Evolutionary conservation across 2,888 invertebrate genomes (phyloP), one percentile per base, ranked within the genome.

Genomic region (Notodonta dromedarius): DNA sequence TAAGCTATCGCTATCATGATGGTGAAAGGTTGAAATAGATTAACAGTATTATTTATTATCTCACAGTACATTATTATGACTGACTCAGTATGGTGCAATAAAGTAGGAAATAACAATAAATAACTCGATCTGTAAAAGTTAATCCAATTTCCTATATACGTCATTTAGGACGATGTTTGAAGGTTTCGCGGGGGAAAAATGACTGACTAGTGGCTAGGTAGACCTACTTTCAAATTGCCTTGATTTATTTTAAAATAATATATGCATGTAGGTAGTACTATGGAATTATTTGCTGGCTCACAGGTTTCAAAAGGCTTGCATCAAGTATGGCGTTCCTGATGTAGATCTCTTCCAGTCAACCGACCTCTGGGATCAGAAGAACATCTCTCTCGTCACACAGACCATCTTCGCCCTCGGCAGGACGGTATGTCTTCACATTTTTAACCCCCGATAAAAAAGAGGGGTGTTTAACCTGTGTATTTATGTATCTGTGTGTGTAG

Each of bases 271-370:
- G 24, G 24, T 24, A 24, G 24, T 24, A 24, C 2, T 24, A 24
- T 24, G 42, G 42, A 42, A 12, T 5, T 4, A 42, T 42, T 42
- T 42, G 42, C 42, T 12, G 42, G 42, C 14, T 48, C n/a, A 4
- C 86, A 97, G 97, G 82, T 98, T 98, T 85, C 96, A 97, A 77
- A 96, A 96, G 72, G 97, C 97, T 2, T 97, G 97, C 81, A 94
- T 96, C 54, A 95, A 95, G 77, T 97, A 98, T 78, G 98, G 98
- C 58, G 97, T 98, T 0, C 95, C 97, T 7, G 97, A 97, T 73
- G 95, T 96, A 0, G 98, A 98, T 83, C 94, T 97, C 12, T 98
- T 98, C 94, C 98, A 98, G 91, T 97, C 98, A 1, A 97, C 98
- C 0, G 98, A 98, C 82, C 94, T 99, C 40, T 98, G 97, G 95